Percentiles rank a stretch among this genome's conserved stretches.
Evolutionary conservation across 2,888 invertebrate species (phyloP).

Genomic region (Drosophila quasianomalipes): DNA sequence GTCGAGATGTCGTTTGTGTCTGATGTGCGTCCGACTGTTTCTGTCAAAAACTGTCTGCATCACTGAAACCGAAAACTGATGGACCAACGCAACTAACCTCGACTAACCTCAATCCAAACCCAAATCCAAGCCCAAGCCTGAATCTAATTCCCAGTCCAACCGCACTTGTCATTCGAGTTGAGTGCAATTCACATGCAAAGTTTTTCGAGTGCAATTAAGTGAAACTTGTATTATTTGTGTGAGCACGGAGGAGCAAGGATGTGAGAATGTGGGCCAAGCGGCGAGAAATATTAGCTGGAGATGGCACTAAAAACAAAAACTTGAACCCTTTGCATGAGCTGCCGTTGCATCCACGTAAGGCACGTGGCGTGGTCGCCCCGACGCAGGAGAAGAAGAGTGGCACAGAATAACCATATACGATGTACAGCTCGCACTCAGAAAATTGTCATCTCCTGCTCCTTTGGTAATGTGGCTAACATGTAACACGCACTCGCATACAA

Average conservation of each 20-base stretch:
- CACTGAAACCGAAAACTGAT: conserved; percentile 59
- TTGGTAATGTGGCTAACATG: conserved; percentile 74
- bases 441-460: conserved; percentile 55
- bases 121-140: background rate
- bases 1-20: conserved; percentile 56
- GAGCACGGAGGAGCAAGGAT: conserved; percentile 6
- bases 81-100: conserved; percentile 17
- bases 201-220: conserved; percentile 77
- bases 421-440: conserved; percentile 27
- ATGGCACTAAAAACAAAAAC: conserved; percentile 61
- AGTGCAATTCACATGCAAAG: conserved; percentile 75
- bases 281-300: conserved; percentile 64
- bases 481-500: conserved; percentile 74
- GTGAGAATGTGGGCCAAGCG: conserved; percentile 44
- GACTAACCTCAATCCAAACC: conserved; percentile 1
- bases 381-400: background rate
- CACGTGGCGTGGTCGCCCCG: background rate
- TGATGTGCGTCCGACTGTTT: conserved; percentile 50
- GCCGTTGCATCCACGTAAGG: conserved; percentile 15
- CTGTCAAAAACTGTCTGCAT: conserved; percentile 62
- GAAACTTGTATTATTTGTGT: conserved; percentile 74
- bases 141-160: conserved; percentile 12
- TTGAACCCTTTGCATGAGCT: conserved; percentile 53
- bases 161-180: conserved; percentile 64
- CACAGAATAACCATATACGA: conserved; percentile 5